A percentile compares a stretch with the other conserved stretches of the same genome.
Evolutionary conservation across 2,888 invertebrate genomes (phyloP).

Genomic region (Andricus curvator): DNA sequence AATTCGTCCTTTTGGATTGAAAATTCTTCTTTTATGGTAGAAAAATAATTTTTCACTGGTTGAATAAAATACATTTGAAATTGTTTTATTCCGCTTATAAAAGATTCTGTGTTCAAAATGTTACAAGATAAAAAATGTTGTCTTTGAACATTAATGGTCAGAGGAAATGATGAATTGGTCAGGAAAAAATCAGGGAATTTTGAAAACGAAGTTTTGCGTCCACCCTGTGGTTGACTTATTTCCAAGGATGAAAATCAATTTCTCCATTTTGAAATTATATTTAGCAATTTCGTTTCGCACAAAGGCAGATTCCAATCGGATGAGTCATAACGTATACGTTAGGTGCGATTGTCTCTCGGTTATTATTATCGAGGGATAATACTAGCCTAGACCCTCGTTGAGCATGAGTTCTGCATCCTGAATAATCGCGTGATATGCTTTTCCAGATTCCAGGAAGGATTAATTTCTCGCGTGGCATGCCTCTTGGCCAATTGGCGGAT

Average conservation of each 20-base stretch:
- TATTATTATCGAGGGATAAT: slow-evolving; percentile 40
- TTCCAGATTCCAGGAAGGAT: slow-evolving; percentile 40
- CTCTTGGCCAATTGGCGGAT: slow-evolving; percentile 38
- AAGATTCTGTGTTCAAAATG: too few relatives aligned
- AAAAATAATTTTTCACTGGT: too few relatives aligned
- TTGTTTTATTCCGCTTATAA: too few relatives aligned
- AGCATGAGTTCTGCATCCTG: slow-evolving; percentile 36
- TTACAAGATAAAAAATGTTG: too few relatives aligned
- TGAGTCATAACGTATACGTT: slow-evolving; percentile 4
- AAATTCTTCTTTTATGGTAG: too few relatives aligned
- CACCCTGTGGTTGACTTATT: too few relatives aligned
- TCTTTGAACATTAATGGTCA: too few relatives aligned
- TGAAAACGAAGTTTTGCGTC: too few relatives aligned
- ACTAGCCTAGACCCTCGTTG: slow-evolving; percentile 21
- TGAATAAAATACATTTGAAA: too few relatives aligned
- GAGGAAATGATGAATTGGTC: too few relatives aligned
- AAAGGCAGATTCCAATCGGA: slow-evolving; percentile 5
- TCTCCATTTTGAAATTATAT: background rate
- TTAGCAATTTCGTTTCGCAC: background rate
- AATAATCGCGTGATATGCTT: slow-evolving; percentile 41
- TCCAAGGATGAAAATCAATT: background rate
- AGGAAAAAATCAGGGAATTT: too few relatives aligned
- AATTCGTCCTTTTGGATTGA: too few relatives aligned
- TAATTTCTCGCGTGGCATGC: slow-evolving; percentile 41
- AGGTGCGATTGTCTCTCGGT: slow-evolving; percentile 22